phyloP scores from a whole-genome alignment of 2,797 vertebrate genomes.

The Ficedula albicollis region DNA sequence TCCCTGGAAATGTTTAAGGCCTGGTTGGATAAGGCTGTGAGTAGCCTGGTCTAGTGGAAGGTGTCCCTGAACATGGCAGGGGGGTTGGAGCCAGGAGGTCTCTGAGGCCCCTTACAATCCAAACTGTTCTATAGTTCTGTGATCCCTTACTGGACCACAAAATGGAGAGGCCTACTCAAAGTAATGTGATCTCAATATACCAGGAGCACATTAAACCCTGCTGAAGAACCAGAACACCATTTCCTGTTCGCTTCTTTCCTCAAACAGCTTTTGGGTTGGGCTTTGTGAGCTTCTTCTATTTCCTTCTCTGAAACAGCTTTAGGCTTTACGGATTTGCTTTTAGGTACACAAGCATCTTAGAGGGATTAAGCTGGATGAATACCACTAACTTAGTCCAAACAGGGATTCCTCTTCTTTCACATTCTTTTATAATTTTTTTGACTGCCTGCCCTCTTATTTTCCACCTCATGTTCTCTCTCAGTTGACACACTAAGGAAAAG shows the following conservation, averaged over 20 bases:
- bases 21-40: fast-evolving
- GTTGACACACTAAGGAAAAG: not conserved
- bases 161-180: not conserved
- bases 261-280: not conserved
- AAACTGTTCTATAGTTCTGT: not conserved
- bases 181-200: not conserved
- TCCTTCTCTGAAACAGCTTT: not conserved
- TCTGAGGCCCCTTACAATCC: not conserved
- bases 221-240: not conserved
- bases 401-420: not conserved
- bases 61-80: not conserved
- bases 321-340: not conserved
- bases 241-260: not conserved
- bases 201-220: not conserved
- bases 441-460: not conserved
- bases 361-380: not conserved
- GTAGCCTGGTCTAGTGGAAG: not conserved
- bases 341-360: not conserved
- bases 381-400: not conserved
- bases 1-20: not conserved
- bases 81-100: not conserved
- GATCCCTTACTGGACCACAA: not conserved
- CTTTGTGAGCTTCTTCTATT: not conserved
- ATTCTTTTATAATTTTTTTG: not conserved
- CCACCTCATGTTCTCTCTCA: not conserved